A percentile compares a stretch with the other conserved stretches of the same genome.
These are phyloP conservation scores for Apeltes quadracus DNA, from an alignment of 2,113 vertebrate genomes.

Conservation along the genomic window DNA sequence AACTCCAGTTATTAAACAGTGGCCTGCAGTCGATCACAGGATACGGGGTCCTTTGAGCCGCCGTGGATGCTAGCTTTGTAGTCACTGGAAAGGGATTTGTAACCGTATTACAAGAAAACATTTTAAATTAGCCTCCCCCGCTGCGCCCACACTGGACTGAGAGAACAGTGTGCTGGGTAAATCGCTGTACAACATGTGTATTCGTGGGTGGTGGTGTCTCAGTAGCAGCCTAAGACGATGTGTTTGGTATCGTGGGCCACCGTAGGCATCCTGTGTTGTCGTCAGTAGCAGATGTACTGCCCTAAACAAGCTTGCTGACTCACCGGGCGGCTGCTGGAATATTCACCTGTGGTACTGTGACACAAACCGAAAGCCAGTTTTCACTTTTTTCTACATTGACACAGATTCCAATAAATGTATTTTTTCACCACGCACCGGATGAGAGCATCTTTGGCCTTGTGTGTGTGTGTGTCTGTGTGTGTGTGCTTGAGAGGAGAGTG, in stretches of 20 bases:
- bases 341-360: constrained; percentile 78
- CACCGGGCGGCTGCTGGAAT: constrained; percentile 63
- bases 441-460: constrained; percentile 59
- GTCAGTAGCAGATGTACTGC: constrained; percentile 68
- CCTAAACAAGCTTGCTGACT: constrained; percentile 65
- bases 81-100: constrained; percentile 59
- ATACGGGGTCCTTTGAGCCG: constrained; percentile 28
- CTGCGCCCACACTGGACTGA: constrained; percentile 46
- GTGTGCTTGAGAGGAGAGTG: neutral
- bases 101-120: constrained; percentile 61
- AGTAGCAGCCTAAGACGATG: constrained; percentile 60
- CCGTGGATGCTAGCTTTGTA: constrained; percentile 38
- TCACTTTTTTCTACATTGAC: constrained; percentile 81
- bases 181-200: constrained; percentile 63
- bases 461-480: constrained; percentile 43
- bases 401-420: constrained; percentile 85
- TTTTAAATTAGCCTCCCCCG: constrained; percentile 39
- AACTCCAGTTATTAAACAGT: constrained; percentile 21
- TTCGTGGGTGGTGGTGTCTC: constrained; percentile 64
- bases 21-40: constrained; percentile 19
- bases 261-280: constrained; percentile 59
- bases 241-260: constrained; percentile 63
- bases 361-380: constrained; percentile 78
- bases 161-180: constrained; percentile 44
- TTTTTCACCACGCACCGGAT: constrained; percentile 80